Conservation (phyloP, 1,140 invertebrate species). For the Macrotrachela quadricornifera region DNA sequence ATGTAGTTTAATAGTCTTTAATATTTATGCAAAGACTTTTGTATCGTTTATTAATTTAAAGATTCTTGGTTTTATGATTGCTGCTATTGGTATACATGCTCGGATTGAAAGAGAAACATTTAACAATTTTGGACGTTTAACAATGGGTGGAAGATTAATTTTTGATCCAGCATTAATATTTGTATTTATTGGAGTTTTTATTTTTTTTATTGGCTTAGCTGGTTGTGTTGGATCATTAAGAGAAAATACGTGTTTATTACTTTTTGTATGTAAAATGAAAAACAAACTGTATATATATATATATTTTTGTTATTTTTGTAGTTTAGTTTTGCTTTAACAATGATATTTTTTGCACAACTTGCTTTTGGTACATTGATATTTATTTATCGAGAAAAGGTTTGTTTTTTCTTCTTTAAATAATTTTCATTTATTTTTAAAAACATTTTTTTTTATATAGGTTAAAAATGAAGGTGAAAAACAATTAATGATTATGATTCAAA, state of each 20-base stretch:
- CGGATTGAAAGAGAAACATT: conserved; percentile 92
- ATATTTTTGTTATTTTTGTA: conserved; percentile 34
- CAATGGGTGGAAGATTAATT: conserved; percentile 37
- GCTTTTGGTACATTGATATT: conserved; percentile 71
- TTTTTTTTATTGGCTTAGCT: conserved; percentile 71
- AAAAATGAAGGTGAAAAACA: conserved; percentile 71
- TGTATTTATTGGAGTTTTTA: conserved; percentile 67
- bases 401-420: too few relatives aligned
- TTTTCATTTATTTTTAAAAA: not conserved
- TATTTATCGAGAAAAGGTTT: conserved; percentile 89
- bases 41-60: not conserved
- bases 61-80: conserved; percentile 59
- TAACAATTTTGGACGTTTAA: conserved; percentile 64
- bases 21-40: too few relatives aligned
- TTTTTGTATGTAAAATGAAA: conserved; percentile 41
- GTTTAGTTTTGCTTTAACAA: conserved; percentile 75
- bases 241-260: conserved; percentile 46
- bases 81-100: conserved; percentile 78
- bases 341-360: conserved; percentile 68
- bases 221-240: conserved; percentile 81
- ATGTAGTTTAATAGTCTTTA: too few relatives aligned
- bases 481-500: conserved; percentile 74
- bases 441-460: conserved; percentile 36
- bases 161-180: conserved; percentile 84
- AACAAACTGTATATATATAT: too few relatives aligned